phyloP scores from a whole-genome alignment of 64 coral and sea anemone species.

The Platygyra sinensis region DNA sequence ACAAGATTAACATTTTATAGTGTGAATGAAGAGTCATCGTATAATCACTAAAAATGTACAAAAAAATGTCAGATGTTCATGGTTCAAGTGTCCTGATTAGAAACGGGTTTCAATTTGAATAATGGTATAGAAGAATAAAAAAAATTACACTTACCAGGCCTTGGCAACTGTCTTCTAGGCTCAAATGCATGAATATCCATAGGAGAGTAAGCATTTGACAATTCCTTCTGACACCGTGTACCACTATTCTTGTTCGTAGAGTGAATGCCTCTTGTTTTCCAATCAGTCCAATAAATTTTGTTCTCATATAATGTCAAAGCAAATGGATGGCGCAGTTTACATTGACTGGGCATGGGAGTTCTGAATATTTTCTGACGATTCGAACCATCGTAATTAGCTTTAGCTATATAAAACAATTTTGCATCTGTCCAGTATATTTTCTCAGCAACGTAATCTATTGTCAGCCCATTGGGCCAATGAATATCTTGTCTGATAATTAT shows the following conservation, averaged over 20 bases:
- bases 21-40: too few relatives aligned
- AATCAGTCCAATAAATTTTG: conserved; percentile 79
- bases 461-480: conserved; percentile 81
- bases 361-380: conserved; percentile 45
- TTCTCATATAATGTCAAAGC: conserved; percentile 53
- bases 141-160: conserved; percentile 19
- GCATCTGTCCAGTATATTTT: conserved; percentile 91
- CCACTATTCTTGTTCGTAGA: conserved; percentile 65
- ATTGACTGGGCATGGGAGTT: neutral
- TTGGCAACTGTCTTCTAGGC: conserved; percentile 23
- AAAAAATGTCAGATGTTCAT: too few relatives aligned
- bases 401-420: conserved; percentile 66
- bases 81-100: too few relatives aligned
- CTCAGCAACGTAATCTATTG: conserved; percentile 62
- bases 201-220: conserved; percentile 53
- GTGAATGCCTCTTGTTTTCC: conserved; percentile 60
- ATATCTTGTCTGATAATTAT: conserved; percentile 53
- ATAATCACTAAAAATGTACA: too few relatives aligned
- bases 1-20: too few relatives aligned
- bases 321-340: conserved; percentile 69
- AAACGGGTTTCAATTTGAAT: too few relatives aligned
- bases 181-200: conserved; percentile 83
- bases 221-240: conserved; percentile 6
- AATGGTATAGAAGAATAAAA: neutral
- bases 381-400: conserved; percentile 64